Evolutionary conservation across 2,888 invertebrate genomes (phyloP).

Genomic region (Helobdella robusta): DNA sequence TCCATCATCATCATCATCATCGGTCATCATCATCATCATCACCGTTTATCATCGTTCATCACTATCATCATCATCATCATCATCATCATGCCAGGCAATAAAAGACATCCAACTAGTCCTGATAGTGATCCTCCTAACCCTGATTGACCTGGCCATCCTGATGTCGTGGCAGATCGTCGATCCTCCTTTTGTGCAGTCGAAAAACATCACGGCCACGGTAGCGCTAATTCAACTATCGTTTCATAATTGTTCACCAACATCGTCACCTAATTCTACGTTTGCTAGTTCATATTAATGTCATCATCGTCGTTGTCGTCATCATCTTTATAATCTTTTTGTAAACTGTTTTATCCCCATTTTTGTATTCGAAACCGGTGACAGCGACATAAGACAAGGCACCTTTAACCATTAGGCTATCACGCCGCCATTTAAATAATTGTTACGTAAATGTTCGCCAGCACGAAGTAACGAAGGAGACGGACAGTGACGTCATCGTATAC

Average conservation of each 20-base stretch:
- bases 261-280: no score
- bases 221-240: no score
- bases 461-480: constrained; percentile 62
- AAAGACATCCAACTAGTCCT: constrained; percentile 95
- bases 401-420: no score
- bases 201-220: constrained; percentile 78
- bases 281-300: no score
- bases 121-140: constrained; percentile 82
- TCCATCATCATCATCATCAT: background rate
- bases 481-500: constrained; percentile 70
- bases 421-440: no score
- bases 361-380: no score
- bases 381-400: no score
- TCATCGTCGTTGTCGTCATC: no score
- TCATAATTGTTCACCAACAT: no score
- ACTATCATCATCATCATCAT: background rate
- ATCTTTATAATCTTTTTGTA: no score
- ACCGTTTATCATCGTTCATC: background rate
- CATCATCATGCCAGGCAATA: constrained; percentile 61
- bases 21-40: background rate
- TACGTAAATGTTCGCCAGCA: no score
- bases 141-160: constrained; percentile 85
- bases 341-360: no score
- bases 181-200: constrained; percentile 68
- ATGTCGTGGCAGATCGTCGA: constrained; percentile 94